A percentile compares a stretch with the other conserved stretches of the same genome.
These are phyloP conservation scores for Cheirogaleus major DNA, from an alignment of 2,797 vertebrate species.

Conservation along the genomic window DNA sequence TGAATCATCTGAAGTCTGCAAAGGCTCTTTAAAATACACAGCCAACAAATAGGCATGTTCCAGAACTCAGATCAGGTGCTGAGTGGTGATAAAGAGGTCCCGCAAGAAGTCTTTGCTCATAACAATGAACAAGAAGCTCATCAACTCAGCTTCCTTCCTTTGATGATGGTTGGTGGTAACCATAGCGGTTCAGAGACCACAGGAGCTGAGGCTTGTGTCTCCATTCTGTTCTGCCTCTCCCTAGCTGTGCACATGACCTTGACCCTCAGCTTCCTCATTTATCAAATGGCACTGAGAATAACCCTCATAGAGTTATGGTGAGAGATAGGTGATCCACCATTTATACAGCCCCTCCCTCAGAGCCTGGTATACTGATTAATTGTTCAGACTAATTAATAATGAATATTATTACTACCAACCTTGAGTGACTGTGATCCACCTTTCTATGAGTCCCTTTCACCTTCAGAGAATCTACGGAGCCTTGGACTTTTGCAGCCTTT, in stretches of 20 bases:
- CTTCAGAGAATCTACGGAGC: neutral
- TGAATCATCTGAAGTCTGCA: neutral
- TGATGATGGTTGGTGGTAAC: neutral
- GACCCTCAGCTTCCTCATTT: neutral
- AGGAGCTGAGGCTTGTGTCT: neutral
- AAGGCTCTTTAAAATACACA: neutral
- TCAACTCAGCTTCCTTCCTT: neutral
- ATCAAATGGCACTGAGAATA: neutral
- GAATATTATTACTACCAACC: neutral
- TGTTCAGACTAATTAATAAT: neutral
- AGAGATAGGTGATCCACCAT: neutral
- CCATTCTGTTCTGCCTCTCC: neutral
- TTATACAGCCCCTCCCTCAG: neutral
- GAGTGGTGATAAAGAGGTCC: neutral
- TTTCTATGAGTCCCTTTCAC: neutral
- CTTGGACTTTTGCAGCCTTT: neutral
- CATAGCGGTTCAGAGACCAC: neutral
- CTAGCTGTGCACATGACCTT: neutral
- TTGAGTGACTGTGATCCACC: neutral
- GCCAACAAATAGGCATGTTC: no score
- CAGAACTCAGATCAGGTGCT: neutral
- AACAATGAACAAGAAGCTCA: neutral
- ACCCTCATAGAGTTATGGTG: neutral
- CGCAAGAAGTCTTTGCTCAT: neutral
- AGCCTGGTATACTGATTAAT: neutral